Evolutionary conservation across 1,140 invertebrate genomes (phyloP), one percentile per base, ranked within the genome.

Genomic region (Coenobita brevimanus): DNA sequence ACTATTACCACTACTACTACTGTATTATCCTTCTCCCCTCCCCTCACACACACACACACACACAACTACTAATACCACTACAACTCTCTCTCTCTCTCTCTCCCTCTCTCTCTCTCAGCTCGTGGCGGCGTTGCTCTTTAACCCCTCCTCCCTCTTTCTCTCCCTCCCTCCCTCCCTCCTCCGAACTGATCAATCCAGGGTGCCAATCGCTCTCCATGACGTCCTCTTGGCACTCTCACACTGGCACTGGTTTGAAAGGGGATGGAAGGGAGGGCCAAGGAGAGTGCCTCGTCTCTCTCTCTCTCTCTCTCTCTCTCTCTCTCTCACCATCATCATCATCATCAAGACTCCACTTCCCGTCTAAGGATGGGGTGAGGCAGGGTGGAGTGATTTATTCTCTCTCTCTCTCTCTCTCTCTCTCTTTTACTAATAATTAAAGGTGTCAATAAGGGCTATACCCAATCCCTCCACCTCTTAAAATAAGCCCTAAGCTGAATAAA

Each of bases 141-240:
- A 24, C 43, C 73, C 43, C 73, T 41, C 73, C 43, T 41, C 43
- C 73, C 43, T 15, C 30, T 15, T 54, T 24, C 54, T 36, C 54
- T 54, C 50, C 24, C 33, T 54, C 76, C 36, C 60, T 62, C 60
- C 60, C 54, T 24, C 60, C 54, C 54, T 76, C 36, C 64, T 76
- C 46, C 73, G 43, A 67, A 78, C 84, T 79, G 84, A 87, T 87
- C 84, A 87, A 87, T 87, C 84, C 84, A n/a, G 75, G 76, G 84
- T 87, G 84, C 84, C 84, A 87, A 87, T 87, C 76, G 84, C 84
- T 85, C 82, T 79, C 84, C 75, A 80, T 87, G 84, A 79, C 84
- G 76, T 84, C 84, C 76, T 87, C 76, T 80, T 87, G 84, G 76
- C 84, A 87, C 84, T 57, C 84, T 57, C 76, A 79, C 75, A 54